These are phyloP conservation scores for Hipparchia semele DNA, from an alignment of 2,888 invertebrate genomes.

Conservation along the genomic window DNA sequence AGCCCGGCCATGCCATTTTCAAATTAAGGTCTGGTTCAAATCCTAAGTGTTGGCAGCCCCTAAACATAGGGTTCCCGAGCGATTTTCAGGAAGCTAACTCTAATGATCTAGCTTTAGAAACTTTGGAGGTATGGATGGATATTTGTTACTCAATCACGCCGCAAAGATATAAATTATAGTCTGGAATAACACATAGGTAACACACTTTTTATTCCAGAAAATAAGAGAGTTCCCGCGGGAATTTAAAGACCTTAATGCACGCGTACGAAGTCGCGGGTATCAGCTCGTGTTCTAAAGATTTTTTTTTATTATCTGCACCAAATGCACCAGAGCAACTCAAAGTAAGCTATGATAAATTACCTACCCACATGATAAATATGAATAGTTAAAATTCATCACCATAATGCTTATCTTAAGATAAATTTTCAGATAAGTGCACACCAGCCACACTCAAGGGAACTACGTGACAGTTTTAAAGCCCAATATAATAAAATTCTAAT, in stretches of 20 bases:
- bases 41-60: conserved; percentile 15
- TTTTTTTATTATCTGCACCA: not conserved
- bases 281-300: too few relatives aligned
- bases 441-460: not conserved
- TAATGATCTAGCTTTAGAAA: too few relatives aligned
- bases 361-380: not conserved
- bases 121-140: too few relatives aligned
- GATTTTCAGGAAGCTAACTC: not conserved
- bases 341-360: conserved; percentile 5
- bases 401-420: conserved; percentile 12
- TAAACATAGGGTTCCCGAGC: not conserved
- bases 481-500: not conserved
- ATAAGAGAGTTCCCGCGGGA: too few relatives aligned
- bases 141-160: too few relatives aligned
- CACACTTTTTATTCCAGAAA: too few relatives aligned
- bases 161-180: too few relatives aligned
- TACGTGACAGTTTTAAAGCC: not conserved
- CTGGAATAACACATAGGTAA: too few relatives aligned
- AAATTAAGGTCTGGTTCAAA: not conserved
- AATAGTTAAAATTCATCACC: conserved; percentile 10
- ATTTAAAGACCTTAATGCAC: too few relatives aligned
- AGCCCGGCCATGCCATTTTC: not conserved
- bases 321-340: not conserved
- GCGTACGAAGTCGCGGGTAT: too few relatives aligned
- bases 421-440: not conserved